Evolutionary conservation across 1,140 invertebrate genomes (phyloP).

Genomic region (Drosophila gunungcola): DNA sequence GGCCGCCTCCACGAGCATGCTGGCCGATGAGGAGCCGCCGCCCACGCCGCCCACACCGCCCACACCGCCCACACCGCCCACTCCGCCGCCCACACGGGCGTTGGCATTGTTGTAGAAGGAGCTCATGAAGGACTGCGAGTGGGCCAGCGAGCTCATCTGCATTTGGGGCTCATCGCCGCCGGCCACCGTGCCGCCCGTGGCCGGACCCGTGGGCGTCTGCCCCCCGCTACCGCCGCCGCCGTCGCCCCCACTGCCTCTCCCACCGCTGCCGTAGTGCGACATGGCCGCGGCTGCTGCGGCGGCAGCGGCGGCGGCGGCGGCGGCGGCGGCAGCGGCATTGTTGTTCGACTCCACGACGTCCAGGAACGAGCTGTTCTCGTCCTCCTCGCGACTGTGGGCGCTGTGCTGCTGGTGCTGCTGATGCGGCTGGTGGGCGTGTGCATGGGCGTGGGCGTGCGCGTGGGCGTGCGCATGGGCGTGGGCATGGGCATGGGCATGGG

Average conservation of each 20-base stretch:
- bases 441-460: no score
- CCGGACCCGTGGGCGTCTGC: conserved; percentile 33
- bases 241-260: conserved; percentile 9
- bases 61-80: conserved; percentile 38
- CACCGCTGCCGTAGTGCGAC: conserved; percentile 29
- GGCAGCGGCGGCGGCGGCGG: conserved; percentile 38
- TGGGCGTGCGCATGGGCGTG: conserved; percentile 50
- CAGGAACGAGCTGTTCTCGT: conserved; percentile 82
- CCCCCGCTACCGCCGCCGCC: conserved; percentile 16
- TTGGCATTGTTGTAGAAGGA: conserved; percentile 84
- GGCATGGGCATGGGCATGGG: conserved; percentile 34
- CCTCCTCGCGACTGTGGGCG: conserved; percentile 73
- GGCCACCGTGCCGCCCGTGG: conserved; percentile 20
- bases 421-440: conserved; percentile 45
- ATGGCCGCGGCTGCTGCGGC: conserved; percentile 63
- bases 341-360: conserved; percentile 84
- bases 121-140: conserved; percentile 83
- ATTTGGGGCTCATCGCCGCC: conserved; percentile 63
- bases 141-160: conserved; percentile 82
- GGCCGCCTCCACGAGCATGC: conserved; percentile 84
- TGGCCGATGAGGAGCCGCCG: conserved; percentile 78
- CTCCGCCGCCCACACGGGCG: conserved; percentile 69
- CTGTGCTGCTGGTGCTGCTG: conserved; percentile 64
- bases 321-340: conserved; percentile 61
- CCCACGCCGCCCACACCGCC: conserved; percentile 34